Base-by-base conservation (phyloP, 2,797 vertebrate species). In the Cyprinella venusta region DNA sequence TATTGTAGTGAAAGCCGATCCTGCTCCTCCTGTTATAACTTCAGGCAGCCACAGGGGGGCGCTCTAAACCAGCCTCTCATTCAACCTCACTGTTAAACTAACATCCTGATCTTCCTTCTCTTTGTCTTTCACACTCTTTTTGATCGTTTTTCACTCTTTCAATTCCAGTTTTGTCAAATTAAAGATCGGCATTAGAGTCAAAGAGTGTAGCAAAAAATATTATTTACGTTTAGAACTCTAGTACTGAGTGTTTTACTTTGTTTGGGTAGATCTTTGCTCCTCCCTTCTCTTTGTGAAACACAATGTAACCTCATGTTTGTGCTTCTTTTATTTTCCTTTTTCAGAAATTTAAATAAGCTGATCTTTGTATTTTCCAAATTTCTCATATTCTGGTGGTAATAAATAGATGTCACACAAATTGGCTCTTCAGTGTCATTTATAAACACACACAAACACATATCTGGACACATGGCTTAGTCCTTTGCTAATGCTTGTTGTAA, bases 311-410 rank as follows among this genome's bases (percentile, higher is more conserved):
- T 93, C 91, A 93, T 93, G 88, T 92, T 91, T 92, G 89, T 92
- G 92, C 87, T 93, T 95, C 90, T 93, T 93, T 94, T 92, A 92
- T 93, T 94, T 90, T 95, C 94, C 92, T 92, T 95, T 94, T 93
- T 94, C 92, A 92, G 89, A 93, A 92, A 81, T 94, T 93, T 93
- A 93, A 94, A 94, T 93, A 92, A 94, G 90, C 92, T 91, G 93
- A 94, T 94, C 93, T 95, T 95, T 95, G 94, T 95, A 95, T 94
- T 95, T 94, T 95, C 93, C 94, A 95, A 94, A 94, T 94, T 94
- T 93, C 92, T 95, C 93, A 94, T 95, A 93, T 93, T 93, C 93
- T 92, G 92, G 92, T 95, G 93, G 92, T 95, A 95, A 94, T 95
- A 95, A 95, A 95, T 95, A 94, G 93, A 89, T 95, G 94, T 94